Base-by-base conservation (phyloP, 2,797 vertebrate genomes). In the Syndactyla subalaris region DNA sequence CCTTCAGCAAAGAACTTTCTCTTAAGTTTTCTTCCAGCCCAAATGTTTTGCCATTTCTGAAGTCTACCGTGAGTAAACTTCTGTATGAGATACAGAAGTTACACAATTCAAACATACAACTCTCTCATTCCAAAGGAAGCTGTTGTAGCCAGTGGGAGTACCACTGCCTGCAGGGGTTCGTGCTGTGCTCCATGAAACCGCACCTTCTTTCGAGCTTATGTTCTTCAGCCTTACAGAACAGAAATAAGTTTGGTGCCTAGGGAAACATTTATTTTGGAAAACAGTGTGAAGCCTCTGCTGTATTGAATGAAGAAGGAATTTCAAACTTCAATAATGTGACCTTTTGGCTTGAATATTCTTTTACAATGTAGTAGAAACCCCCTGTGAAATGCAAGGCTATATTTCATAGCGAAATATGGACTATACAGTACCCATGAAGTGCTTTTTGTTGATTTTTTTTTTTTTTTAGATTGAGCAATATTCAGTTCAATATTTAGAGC, bases 251-350 rank as follows among this genome's bases (percentile, higher is more conserved):
- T 66, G 17, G 46, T 74, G 51, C 32, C 72, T 59, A 63, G 66
- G 74, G 38, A 67, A 92, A 70, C 22, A 59, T 48, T 92, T 82
- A 89, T 79, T 93, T 79, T 54, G 74, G 61, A 96, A 91, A 95
- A 83, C 18, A 38, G 12, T 59, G 30, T 91, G 89, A 94, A 91
- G 14, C 10, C 54, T 89, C 41, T 46, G 45, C 39, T 88, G 30
- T 81, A 39, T 5, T 78, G 55, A 84, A 70, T 7, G 67, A 88
- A 83, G 76, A 75, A 93, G 52, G 54, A 75, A 65, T 83, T 92
- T 92, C 39, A 55, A 30, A 86, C 81, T 91, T 94, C 48, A 84
- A 26, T 45, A 55, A 78, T 38, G n/a, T 79, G 59, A 78, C 48
- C 38, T 90, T 89, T 90, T 85, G 86, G 30, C 71, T 65, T 92